These are phyloP conservation scores for Argya squamiceps DNA, from an alignment of 2,797 vertebrate genomes.

Conservation along the genomic window DNA sequence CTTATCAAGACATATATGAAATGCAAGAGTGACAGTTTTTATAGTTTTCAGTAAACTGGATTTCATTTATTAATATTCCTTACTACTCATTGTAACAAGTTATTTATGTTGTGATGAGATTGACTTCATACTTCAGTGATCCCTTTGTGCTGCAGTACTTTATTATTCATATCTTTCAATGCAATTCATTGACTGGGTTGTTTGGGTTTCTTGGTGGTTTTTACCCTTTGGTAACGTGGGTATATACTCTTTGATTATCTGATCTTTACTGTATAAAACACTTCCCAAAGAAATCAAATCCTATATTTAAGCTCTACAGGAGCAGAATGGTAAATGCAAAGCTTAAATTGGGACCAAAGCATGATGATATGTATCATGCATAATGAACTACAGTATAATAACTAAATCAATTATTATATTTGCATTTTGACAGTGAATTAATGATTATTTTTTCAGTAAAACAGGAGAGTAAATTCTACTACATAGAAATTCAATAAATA, in stretches of 20 bases:
- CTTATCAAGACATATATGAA: background rate
- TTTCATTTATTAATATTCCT: background rate
- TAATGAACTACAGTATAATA: background rate
- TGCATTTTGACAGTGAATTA: background rate
- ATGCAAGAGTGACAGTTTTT: background rate
- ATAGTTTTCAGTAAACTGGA: background rate
- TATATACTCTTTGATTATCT: background rate
- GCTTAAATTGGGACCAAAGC: background rate
- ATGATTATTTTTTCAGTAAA: background rate
- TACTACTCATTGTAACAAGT: background rate
- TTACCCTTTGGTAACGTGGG: background rate
- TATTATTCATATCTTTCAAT: background rate
- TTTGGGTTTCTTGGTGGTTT: fast-evolving
- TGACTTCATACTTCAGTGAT: background rate
- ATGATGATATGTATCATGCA: background rate
- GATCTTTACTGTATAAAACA: background rate
- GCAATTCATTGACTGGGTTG: background rate
- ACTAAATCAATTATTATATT: background rate
- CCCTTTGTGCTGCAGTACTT: background rate
- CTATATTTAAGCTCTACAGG: background rate
- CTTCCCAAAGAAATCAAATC: background rate
- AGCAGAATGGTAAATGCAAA: background rate
- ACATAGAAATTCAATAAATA: background rate
- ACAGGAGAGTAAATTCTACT: background rate
- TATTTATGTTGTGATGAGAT: background rate